Percentiles rank a stretch among this genome's conserved stretches.
phyloP scores from a whole-genome alignment of 2,888 invertebrate genomes.

The Agrochola litura region DNA sequence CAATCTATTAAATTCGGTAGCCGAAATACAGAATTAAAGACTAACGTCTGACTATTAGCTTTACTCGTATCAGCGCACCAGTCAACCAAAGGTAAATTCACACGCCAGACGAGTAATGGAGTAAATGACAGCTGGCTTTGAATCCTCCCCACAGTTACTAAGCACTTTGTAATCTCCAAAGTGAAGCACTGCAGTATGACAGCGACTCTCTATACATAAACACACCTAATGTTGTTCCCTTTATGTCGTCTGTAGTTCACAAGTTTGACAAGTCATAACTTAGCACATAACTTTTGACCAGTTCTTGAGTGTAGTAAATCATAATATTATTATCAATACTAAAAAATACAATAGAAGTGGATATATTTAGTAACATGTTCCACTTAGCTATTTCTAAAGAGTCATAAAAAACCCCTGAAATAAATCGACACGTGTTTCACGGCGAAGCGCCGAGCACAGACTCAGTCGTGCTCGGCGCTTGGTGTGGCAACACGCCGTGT shows the following conservation, averaged over 20 bases:
- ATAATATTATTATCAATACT: background rate
- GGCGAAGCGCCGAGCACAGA: too few species aligned
- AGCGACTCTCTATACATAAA: background rate
- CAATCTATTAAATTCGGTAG: too few species aligned
- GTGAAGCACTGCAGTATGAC: slow-evolving; percentile 6
- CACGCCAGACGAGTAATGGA: slow-evolving; percentile 15
- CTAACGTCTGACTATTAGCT: background rate
- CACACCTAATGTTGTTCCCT: background rate
- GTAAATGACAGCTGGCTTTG: slow-evolving; percentile 38
- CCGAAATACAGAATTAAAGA: too few species aligned
- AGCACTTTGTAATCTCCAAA: slow-evolving; percentile 48
- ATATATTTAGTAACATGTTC: too few species aligned
- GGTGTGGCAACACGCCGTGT: too few species aligned
- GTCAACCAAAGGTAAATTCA: slow-evolving; percentile 5
- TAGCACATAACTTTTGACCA: background rate
- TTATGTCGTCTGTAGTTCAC: background rate
- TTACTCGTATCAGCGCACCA: background rate
- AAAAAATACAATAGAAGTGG: too few species aligned
- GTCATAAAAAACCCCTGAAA: too few species aligned
- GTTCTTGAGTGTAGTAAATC: background rate
- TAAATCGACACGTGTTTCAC: too few species aligned
- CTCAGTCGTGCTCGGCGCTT: too few species aligned
- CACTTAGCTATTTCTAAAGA: too few species aligned
- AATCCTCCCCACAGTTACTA: slow-evolving; percentile 21
- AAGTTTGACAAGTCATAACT: background rate